Conservation (phyloP, 2,113 vertebrate genomes). For the Cheirogaleus medius region DNA sequence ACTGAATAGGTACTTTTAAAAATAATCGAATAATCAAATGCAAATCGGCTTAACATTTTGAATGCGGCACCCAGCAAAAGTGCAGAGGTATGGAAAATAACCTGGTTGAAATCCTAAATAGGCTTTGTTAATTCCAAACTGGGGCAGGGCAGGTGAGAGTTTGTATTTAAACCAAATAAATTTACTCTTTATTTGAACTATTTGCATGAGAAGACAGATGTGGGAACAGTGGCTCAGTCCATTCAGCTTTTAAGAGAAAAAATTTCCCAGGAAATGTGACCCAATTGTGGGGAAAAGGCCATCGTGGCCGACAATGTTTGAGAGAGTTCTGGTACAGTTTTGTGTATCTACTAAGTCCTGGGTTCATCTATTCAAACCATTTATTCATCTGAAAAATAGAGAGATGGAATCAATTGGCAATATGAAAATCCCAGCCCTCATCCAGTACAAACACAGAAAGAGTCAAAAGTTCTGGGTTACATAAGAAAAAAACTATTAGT, state of each 20-base stretch:
- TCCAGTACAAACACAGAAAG: not conserved
- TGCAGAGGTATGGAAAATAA: not conserved
- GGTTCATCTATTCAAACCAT: constrained; percentile 6
- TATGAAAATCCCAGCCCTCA: not conserved
- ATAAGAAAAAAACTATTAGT: not conserved
- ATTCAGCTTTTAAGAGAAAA: not conserved
- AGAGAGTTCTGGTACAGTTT: not conserved
- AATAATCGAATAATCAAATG: constrained; percentile 48
- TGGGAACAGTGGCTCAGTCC: not conserved
- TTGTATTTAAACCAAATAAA: not conserved
- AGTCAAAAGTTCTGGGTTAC: not conserved
- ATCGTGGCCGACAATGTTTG: not conserved
- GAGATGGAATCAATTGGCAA: not conserved
- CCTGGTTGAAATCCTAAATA: not conserved
- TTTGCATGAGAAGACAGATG: not conserved
- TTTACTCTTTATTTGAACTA: not conserved
- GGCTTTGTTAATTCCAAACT: not conserved
- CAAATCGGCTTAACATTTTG: constrained; percentile 38
- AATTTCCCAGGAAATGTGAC: not conserved
- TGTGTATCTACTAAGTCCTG: not conserved
- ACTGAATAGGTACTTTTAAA: constrained; percentile 13
- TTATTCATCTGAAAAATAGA: not conserved
- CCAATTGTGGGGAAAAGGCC: not conserved
- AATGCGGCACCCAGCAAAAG: not conserved
- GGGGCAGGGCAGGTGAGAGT: not conserved